Evolutionary conservation across 2,797 vertebrate species (phyloP).

Genomic region (Hippoglossus hippoglossus): DNA sequence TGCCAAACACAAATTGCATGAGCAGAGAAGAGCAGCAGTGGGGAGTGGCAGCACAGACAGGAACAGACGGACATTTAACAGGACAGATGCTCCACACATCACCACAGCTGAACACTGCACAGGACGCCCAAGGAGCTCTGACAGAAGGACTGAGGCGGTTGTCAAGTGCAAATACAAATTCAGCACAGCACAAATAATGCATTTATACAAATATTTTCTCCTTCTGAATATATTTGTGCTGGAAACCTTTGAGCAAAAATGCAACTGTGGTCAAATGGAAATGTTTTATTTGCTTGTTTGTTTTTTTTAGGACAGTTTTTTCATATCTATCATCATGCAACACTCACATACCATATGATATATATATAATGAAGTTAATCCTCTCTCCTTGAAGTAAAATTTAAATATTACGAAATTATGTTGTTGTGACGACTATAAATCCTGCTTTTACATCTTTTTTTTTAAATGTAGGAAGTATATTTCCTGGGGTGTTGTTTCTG

Average conservation of each 20-base stretch:
- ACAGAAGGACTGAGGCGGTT: conserved; percentile 30
- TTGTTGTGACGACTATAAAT: too few species aligned
- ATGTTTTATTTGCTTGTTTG: too few species aligned
- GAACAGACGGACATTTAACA: conserved; percentile 67
- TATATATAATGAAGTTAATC: too few species aligned
- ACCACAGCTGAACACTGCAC: conserved; percentile 22
- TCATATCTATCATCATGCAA: background rate
- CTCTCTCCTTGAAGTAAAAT: too few species aligned
- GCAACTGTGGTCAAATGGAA: background rate
- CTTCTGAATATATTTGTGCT: background rate
- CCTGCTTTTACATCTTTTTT: too few species aligned
- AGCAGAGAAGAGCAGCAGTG: conserved; percentile 31
- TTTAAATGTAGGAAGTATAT: too few species aligned
- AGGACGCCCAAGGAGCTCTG: conserved; percentile 34
- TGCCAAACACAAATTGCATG: conserved; percentile 44
- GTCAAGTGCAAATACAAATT: conserved; percentile 1
- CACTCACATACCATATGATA: too few species aligned
- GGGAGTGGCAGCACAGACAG: conserved; percentile 45
- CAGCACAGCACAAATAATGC: background rate
- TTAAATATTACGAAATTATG: too few species aligned
- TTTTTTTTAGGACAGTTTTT: background rate
- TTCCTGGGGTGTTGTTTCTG: too few species aligned
- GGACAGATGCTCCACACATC: conserved; percentile 65
- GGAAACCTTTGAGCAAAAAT: background rate
- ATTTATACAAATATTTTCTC: conserved; percentile 1